Evolutionary conservation across 1,140 invertebrate species (phyloP), one percentile per base, ranked within the genome.

Genomic region (Aphaenogaster floridana): DNA sequence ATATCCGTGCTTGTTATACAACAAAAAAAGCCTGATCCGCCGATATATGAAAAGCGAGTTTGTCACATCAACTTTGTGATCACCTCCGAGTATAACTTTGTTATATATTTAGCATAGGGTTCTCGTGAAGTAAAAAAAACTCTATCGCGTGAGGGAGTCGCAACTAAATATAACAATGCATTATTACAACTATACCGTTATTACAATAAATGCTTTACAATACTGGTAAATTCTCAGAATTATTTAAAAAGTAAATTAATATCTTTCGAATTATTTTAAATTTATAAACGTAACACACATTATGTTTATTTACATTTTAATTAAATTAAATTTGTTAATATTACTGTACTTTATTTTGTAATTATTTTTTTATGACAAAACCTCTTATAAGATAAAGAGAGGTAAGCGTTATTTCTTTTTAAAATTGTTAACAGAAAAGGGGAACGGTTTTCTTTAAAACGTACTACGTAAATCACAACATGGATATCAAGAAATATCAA

Each of bases 281-380:
- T 39, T 66, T 36, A 28, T 66, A 45, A 21, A 36, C 15, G 0
- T 45, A 34, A 63, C 15, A 28, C 28, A 28, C 28, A 36, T 50
- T 74, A 3, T 42, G 52, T 39, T 11, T 0, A 21, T 28, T 15
- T 45, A 45, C 11, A 45, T 59, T 76, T 42, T 74, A 74, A 74
- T 76, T 76, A 2, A 21, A 21, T 45, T 48, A 48, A 63, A 45
- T 34, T n/a, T 79, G 34, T 50, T 8, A 77, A 77, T 45, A 48
- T 15, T n/a, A n/a, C 3, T 64, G 2, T 48, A 11, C 2, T 34
- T 8, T 48, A 78, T 39, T 17, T 6, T 48, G 15, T 59, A 42
- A 28, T 21, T 42, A 17, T 28, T 34, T 79, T 28, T 68, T 39
- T n/a, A 42, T 42, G n/a, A 77, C 21, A 77, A 21, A 48, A n/a